Evolutionary conservation across 53 echinoderm and acorn worm species (phyloP).

Genomic region (Mesocentrotus franciscanus): DNA sequence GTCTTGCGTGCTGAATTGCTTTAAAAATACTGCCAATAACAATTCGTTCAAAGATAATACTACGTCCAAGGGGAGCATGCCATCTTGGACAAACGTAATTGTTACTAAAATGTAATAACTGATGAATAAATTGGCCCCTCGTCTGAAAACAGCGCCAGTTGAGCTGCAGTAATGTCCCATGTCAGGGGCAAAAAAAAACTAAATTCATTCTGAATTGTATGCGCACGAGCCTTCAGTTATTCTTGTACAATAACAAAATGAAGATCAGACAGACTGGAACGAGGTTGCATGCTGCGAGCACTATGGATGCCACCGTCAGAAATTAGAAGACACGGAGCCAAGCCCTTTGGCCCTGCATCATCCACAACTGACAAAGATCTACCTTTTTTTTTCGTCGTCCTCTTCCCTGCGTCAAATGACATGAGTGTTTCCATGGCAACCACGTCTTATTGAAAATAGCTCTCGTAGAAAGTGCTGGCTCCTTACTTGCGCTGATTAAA

Average conservation of each 20-base stretch:
- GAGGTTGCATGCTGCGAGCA: conserved; percentile 28
- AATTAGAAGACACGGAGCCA: conserved; percentile 1
- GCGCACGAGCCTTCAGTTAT: background rate
- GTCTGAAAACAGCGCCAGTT: conserved; percentile 56
- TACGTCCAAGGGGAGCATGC: background rate
- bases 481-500: conserved; percentile 59
- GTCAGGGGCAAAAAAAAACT: conserved; percentile 17
- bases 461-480: conserved; percentile 43
- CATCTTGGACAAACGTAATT: background rate
- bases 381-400: background rate
- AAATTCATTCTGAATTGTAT: background rate
- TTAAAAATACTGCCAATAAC: background rate
- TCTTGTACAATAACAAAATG: conserved; percentile 55
- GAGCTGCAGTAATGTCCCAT: conserved; percentile 15
- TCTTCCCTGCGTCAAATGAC: conserved; percentile 59
- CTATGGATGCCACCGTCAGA: conserved; percentile 20
- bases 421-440: conserved; percentile 59
- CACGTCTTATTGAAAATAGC: conserved; percentile 49
- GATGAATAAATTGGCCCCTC: conserved; percentile 44
- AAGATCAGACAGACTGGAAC: conserved; percentile 2
- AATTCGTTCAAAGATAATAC: background rate
- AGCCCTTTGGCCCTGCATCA: conserved; percentile 34
- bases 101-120: conserved; percentile 26
- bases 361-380: conserved; percentile 7
- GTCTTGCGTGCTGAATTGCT: background rate